Evolutionary conservation across 2,888 invertebrate species (phyloP), one percentile per base, ranked within the genome.

Genomic region (Achlya flavicornis): DNA sequence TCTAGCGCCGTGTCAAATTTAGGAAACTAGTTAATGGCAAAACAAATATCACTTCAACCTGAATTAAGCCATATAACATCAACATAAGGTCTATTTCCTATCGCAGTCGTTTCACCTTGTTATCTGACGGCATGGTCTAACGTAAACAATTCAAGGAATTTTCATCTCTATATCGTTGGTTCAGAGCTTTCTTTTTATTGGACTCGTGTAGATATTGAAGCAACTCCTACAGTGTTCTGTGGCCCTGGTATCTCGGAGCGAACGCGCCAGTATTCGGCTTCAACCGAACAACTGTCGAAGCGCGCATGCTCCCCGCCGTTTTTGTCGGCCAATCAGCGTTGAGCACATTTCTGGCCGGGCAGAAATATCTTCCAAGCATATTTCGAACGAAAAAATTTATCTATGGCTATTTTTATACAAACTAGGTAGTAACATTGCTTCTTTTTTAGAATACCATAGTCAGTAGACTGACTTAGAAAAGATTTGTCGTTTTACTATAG

Each of bases 221-320:
- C 71, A 88, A 92, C 93, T 93, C 93, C 93, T 93, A 90, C 92
- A 86, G 76, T 84, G 85, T 84, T 83, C 92, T 93, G 93, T 79
- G 79, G 87, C 89, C 93, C 93, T 93, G 89, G 93, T 93, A 93
- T 90, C 91, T 93, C 81, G 83, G 82, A 85, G 84, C 79, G 86
- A 93, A 90, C 92, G 92, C 93, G 93, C 93, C 93, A 93, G 92
- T 93, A 92, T 92, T 92, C 89, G 92, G 86, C 92, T 90, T 83
- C 81, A 81, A 86, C 87, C 88, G 89, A 89, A 81, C 86, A 83
- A 80, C 82, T 82, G 83, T 83, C 85, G 86, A 91, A 41, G 80
- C 81, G 89, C 92, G 93, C 93, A 91, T 92, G 93, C 92, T 86
- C 93, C 92, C 92, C 92, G 87, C 91, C 89, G 85, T 80, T 84